Conservation (phyloP, 1,140 invertebrate genomes). For the Cydia strobilella region DNA sequence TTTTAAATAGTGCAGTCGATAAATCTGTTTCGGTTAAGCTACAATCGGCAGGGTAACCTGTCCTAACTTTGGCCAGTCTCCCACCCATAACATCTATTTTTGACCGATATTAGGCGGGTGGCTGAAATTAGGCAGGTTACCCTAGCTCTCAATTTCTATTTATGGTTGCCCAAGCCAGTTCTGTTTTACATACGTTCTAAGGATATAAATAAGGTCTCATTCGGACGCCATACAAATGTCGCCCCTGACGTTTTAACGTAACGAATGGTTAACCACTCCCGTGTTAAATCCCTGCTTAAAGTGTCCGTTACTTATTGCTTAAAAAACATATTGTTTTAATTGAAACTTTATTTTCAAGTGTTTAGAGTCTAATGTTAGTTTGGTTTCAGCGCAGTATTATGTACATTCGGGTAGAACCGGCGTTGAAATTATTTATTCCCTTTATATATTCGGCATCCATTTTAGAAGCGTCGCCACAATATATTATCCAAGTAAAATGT, state of each 20-base stretch:
- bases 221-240: slow-evolving; percentile 41
- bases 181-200: slow-evolving; percentile 24
- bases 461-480: slow-evolving; percentile 7
- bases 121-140: neutral
- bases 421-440: slow-evolving; percentile 24
- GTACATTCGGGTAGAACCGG: slow-evolving; percentile 39
- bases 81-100: neutral
- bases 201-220: slow-evolving; percentile 14
- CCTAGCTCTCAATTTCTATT: neutral
- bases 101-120: neutral
- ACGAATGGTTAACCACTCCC: slow-evolving; percentile 58
- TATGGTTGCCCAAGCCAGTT: neutral
- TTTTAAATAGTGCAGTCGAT: too few relatives aligned
- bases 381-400: neutral
- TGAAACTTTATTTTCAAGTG: neutral
- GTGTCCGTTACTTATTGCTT: slow-evolving; percentile 15
- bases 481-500: slow-evolving; percentile 16
- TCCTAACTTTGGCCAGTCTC: too few relatives aligned
- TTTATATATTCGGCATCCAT: slow-evolving; percentile 18
- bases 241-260: slow-evolving; percentile 40
- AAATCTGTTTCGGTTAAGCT: too few relatives aligned
- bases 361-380: neutral
- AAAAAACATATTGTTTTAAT: neutral
- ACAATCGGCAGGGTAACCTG: too few relatives aligned
- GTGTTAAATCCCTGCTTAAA: slow-evolving; percentile 46